Evolutionary conservation across 2,888 invertebrate species (phyloP), one percentile per base, ranked within the genome.

Genomic region (Eupithecia subumbrata): DNA sequence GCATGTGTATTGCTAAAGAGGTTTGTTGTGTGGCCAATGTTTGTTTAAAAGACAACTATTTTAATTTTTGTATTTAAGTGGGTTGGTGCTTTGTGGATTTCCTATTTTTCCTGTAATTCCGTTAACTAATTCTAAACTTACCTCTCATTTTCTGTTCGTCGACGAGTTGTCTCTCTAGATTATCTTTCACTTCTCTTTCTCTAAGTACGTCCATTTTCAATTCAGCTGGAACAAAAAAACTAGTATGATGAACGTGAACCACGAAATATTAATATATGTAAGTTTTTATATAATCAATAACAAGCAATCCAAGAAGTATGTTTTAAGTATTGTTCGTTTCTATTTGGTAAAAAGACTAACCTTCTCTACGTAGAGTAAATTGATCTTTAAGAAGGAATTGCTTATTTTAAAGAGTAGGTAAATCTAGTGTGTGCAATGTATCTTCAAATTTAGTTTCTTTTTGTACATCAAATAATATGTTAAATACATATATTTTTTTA

Each of bases 111-210:
- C 30, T 63, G 14, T 7, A 30, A 30, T 16, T 60, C 3, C 8
- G 14, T 64, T 16, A 18, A 34, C 18, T 64, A 34, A 69, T 78
- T 67, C 68, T 22, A 60, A 48, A 96, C 98, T 97, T 95, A 99
- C 99, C 97, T 97, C 98, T 96, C 92, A 98, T 96, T 96, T 98
- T 98, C 95, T 98, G 98, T 93, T 99, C 99, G 89, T 99, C 98
- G 84, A 97, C 95, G 79, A 99, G 96, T 95, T 98, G 98, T 92
- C 98, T 97, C 95, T 99, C 99, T 88, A 99, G 93, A 88, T 97
- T 98, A 95, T 98, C 98, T 95, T 98, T 97, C 79, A 98, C 97
- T 95, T 99, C 99, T 87, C 98, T 95, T 95, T 99, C 99, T 87
- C 98, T 96, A 82, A 98, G 95, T 79, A 99, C 97, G 93, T 99